Percentiles rank a stretch among this genome's conserved stretches.
Evolutionary conservation across 2,888 invertebrate genomes (phyloP).

Genomic region (Ceramica pisi): DNA sequence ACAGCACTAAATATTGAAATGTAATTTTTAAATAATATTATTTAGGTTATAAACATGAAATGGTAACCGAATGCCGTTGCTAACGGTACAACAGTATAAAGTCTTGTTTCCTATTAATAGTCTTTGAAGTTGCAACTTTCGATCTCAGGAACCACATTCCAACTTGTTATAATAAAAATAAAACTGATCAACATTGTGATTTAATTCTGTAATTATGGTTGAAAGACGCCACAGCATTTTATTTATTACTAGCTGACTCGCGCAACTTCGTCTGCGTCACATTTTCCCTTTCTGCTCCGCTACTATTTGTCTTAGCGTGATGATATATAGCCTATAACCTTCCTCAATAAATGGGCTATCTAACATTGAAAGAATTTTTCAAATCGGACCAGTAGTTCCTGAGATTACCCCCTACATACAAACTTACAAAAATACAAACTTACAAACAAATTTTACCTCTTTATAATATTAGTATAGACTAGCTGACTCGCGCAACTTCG

Average conservation of each 20-base stretch:
- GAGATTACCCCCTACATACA: no score
- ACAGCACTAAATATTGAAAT: not conserved
- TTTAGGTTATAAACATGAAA: not conserved
- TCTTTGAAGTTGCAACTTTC: slow-evolving; percentile 71
- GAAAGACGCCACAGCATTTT: slow-evolving; percentile 1
- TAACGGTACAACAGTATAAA: slow-evolving; percentile 25
- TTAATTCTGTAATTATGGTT: slow-evolving; percentile 55
- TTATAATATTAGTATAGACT: no score
- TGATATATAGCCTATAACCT: no score
- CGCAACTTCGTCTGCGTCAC: no score
- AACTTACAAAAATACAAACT: not conserved
- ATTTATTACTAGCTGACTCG: not conserved
- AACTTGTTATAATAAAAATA: slow-evolving; percentile 43
- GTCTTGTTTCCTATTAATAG: slow-evolving; percentile 73
- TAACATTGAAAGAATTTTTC: no score
- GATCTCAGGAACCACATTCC: slow-evolving; percentile 70
- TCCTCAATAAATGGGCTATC: no score
- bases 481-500: no score
- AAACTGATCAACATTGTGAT: slow-evolving; percentile 41
- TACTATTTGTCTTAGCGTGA: no score
- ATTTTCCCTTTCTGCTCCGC: no score
- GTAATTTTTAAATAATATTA: not conserved
- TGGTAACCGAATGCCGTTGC: slow-evolving; percentile 2
- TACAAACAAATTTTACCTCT: no score
- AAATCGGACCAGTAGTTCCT: no score